These are phyloP conservation scores for Hoplias malabaricus DNA, from an alignment of 2,113 vertebrate genomes.

Conservation along the genomic window DNA sequence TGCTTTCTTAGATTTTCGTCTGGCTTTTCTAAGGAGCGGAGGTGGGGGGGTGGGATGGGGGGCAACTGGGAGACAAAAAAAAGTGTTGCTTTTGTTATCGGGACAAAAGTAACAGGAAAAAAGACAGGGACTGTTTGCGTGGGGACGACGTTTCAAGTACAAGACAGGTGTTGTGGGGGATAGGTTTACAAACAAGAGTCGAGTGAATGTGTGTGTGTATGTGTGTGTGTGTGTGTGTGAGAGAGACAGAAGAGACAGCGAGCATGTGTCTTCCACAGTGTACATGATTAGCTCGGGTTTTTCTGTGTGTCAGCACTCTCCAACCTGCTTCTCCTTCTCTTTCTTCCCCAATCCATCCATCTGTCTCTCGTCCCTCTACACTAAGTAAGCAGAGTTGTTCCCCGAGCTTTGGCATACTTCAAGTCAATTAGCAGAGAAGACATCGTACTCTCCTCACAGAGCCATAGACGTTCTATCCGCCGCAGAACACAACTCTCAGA, in stretches of 20 bases:
- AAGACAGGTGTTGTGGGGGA: neutral
- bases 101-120: constrained; percentile 4
- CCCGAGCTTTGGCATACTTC: constrained; percentile 24
- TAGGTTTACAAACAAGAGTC: constrained; percentile 13
- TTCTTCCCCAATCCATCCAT: constrained; percentile 5
- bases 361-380: constrained; percentile 21
- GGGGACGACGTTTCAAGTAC: constrained; percentile 14
- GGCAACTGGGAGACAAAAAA: neutral
- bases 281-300: neutral
- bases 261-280: neutral
- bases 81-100: constrained; percentile 35
- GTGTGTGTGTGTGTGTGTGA: neutral
- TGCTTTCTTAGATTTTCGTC: constrained; percentile 63
- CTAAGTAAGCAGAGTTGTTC: constrained; percentile 29
- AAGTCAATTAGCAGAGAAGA: constrained; percentile 24
- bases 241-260: neutral
- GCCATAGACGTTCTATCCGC: constrained; percentile 20
- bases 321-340: neutral
- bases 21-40: constrained; percentile 52
- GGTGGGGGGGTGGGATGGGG: neutral
- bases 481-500: constrained; percentile 2
- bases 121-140: constrained; percentile 12
- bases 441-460: neutral
- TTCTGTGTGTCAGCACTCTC: neutral
- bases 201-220: constrained; percentile 10